phyloP scores from a whole-genome alignment of 2,113 vertebrate species.

The Hippocampus barbouri region DNA sequence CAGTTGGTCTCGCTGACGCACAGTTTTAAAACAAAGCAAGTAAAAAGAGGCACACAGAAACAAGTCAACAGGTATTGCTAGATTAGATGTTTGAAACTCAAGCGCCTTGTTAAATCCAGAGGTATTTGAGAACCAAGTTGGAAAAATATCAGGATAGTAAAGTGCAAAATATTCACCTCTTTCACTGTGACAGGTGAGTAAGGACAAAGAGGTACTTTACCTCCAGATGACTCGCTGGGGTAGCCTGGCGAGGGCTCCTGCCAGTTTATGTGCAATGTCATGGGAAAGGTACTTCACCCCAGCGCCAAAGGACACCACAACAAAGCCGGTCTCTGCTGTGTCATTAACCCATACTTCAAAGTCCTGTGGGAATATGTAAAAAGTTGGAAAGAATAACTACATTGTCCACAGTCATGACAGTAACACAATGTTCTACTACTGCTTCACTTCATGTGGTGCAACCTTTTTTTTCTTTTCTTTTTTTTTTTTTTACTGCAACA shows the following conservation, averaged over 20 bases:
- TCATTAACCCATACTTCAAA: conserved; percentile 86
- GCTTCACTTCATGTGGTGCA: neutral
- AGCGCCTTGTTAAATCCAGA: neutral
- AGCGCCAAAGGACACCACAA: conserved; percentile 94
- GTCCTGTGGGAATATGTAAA: conserved; percentile 68
- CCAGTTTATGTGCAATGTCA: conserved; percentile 88
- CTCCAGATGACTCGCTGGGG: conserved; percentile 95
- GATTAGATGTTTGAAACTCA: neutral
- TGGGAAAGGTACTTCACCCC: conserved; percentile 96
- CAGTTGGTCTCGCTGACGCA: neutral
- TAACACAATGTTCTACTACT: neutral
- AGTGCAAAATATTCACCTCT: conserved; percentile 1
- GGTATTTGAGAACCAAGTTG: neutral
- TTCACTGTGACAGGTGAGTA: neutral
- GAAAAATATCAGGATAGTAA: neutral
- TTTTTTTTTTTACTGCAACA: neutral
- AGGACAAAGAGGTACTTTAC: conserved; percentile 62
- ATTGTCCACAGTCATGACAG: neutral
- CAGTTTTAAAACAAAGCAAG: neutral
- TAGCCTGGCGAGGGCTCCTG: conserved; percentile 83
- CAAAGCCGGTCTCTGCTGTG: conserved; percentile 85
- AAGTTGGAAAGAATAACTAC: neutral
- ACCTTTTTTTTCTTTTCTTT: neutral
- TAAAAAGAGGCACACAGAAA: neutral
- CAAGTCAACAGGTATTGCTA: neutral